Base-by-base conservation (phyloP, 2,113 vertebrate species). In the Heloderma charlesbogerti region DNA sequence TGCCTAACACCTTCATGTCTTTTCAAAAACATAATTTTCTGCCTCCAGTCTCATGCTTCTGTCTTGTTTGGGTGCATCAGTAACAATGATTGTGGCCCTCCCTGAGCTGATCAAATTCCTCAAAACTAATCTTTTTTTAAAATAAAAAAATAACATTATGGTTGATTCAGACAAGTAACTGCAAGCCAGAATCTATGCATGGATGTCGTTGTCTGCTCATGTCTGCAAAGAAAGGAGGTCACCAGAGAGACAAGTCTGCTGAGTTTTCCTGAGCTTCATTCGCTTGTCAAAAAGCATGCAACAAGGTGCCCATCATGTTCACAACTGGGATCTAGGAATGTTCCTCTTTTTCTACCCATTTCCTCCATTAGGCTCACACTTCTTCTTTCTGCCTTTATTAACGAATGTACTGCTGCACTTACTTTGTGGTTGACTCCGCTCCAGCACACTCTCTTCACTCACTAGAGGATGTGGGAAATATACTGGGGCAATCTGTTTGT, bases 321-420 rank as follows among this genome's bases (percentile, higher is more conserved):
- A 86, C n/a, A 88, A 34, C 29, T 86, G 92, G 60, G 67, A 88
- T 82, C 6, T 12, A 86, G 37, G 92, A 83, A 6, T 63, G 0
- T 34, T 3, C 63, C 87, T 48, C n/a, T 43, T 78, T 69, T 31
- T 87, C 81, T 78, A 9, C 91, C 51, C 0, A 1, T 88, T 93
- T 90, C 34, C 87, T 43, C 29, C 22, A 71, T 31, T 22, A 83
- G 67, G 57, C 18, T 77, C 80, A 77, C 80, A 67, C n/a, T 57
- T 69, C 20, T 84, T 37, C 80, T 88, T 91, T 25, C 92, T 88
- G 89, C n/a, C 67, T 88, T 92, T 40, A 89, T 90, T 91, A 69
- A 34, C 51, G 72, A 6, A 78, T 67, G 7, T 0, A 72, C 1
- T n/a, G 57, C 6, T 54, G 40, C 6, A 9, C 84, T 91, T 34